phyloP scores from a whole-genome alignment of 2,888 invertebrate species.

The Thera britannica region DNA sequence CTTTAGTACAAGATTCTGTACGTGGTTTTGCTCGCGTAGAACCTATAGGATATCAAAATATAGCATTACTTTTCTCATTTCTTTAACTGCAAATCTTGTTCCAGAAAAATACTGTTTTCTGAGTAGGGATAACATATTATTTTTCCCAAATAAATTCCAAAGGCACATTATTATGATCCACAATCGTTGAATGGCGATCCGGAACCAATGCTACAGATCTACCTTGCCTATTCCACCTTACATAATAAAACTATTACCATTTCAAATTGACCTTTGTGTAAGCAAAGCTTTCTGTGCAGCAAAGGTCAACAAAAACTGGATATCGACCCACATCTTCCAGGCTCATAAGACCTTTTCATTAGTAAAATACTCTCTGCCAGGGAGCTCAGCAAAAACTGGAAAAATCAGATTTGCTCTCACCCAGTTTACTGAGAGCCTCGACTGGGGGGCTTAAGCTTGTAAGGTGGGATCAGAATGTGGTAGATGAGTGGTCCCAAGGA shows the following conservation, averaged over 20 bases:
- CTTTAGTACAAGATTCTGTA: too few species aligned
- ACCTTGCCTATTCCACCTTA: constrained; percentile 33
- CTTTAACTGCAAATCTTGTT: too few species aligned
- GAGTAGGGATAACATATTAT: constrained; percentile 2
- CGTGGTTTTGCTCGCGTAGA: too few species aligned
- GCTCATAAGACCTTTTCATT: constrained; percentile 23
- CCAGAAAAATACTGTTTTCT: not conserved
- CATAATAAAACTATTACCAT: constrained; percentile 7
- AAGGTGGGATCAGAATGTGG: constrained; percentile 27
- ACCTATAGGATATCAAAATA: too few species aligned
- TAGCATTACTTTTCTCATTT: too few species aligned
- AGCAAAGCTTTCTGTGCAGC: constrained; percentile 2
- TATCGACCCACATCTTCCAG: constrained; percentile 14
- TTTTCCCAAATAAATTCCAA: constrained; percentile 28
- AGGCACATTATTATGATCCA: constrained; percentile 17
- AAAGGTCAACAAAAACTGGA: constrained; percentile 29
- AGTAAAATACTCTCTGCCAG: constrained; percentile 6
- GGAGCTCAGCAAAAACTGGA: constrained; percentile 19
- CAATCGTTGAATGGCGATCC: constrained; percentile 34
- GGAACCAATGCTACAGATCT: constrained; percentile 34
- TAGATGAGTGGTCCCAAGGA: constrained; percentile 39
- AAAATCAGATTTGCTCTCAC: not conserved
- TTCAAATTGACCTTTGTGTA: constrained; percentile 16
- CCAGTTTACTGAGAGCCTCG: constrained; percentile 12
- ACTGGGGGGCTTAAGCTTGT: constrained; percentile 11